Conservation (phyloP, 2,113 vertebrate genomes). For the Eidolon helvum region DNA sequence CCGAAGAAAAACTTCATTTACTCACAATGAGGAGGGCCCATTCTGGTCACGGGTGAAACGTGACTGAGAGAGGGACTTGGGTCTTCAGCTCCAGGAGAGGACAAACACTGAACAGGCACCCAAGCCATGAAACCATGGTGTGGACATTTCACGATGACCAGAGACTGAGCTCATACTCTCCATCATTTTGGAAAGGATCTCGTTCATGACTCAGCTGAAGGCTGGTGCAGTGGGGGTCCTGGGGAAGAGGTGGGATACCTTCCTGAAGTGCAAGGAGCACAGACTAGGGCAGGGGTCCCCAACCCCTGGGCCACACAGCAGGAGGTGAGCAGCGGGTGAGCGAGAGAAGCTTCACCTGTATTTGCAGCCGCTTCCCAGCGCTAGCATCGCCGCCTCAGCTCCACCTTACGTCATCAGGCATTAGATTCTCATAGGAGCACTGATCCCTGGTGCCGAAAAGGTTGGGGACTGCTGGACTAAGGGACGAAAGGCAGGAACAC, state of each 20-base stretch:
- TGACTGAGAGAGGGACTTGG: neutral
- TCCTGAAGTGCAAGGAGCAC: neutral
- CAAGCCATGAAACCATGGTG: fast-evolving
- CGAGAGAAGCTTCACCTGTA: too few relatives aligned
- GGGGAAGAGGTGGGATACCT: neutral
- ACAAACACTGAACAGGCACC: neutral
- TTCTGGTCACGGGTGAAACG: neutral
- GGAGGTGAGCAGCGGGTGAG: too few relatives aligned
- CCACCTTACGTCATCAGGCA: too few relatives aligned
- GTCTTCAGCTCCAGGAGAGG: neutral
- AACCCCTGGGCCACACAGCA: too few relatives aligned
- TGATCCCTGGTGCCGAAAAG: too few relatives aligned
- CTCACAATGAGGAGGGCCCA: neutral
- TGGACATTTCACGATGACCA: neutral
- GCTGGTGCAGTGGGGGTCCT: neutral
- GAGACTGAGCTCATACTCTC: neutral
- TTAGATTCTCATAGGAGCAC: too few relatives aligned
- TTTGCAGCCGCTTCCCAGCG: too few relatives aligned
- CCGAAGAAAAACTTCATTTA: neutral
- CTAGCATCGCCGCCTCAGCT: too few relatives aligned
- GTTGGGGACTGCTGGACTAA: too few relatives aligned
- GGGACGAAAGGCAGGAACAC: neutral
- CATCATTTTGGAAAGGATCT: fast-evolving
- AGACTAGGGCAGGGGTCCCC: neutral
- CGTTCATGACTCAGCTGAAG: neutral